Base-by-base conservation (phyloP, 2,797 vertebrate genomes). In the Bovichtus diacanthus region DNA sequence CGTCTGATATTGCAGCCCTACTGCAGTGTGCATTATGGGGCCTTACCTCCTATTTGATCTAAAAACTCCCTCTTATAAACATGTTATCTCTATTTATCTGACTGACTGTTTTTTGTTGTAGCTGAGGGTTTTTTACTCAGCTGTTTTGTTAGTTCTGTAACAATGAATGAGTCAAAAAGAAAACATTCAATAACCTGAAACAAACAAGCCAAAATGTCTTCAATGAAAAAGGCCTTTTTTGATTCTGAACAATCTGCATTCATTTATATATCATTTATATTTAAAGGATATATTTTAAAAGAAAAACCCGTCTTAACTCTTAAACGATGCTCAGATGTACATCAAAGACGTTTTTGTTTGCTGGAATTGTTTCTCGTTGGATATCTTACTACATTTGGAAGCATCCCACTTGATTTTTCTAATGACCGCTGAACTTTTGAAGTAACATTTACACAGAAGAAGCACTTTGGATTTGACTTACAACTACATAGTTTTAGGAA, bases 21-120 rank as follows among this genome's bases (percentile, higher is more conserved):
- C 78, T 81, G 76, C 60, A 70, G 16, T 0, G 13, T 93, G 38
- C 78, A 88, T 1, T 88, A 92, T 39, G 41, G 44, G 11, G 60
- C 76, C 4, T 58, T 83, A 34, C 90, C 93, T 66, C 92, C 93
- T 2, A 3, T 91, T 16, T 93, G 74, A 93, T 9, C 11, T 4
- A 2, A 81, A 44, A 7, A 10, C 15, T 21, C 4, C 29, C 9
- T 34, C 5, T 50, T 13, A 60, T 63, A 49, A 80, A 84, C 16
- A 15, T 16, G 7, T 34, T 2, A 13, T 69, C 13, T 56, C 11
- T 2, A 11, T 56, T 70, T 9, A 38, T 66, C 9, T 38, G 34
- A 4, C 10, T 47, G 12, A 29, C 27, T 54, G 36, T 2, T 16
- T 16, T 39, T 31, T 71, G 58, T 43, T 6, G 9, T 21, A 7